These are phyloP conservation scores for Mionectes olivaceus DNA, from an alignment of 2,797 vertebrate genomes.

Conservation along the genomic window DNA sequence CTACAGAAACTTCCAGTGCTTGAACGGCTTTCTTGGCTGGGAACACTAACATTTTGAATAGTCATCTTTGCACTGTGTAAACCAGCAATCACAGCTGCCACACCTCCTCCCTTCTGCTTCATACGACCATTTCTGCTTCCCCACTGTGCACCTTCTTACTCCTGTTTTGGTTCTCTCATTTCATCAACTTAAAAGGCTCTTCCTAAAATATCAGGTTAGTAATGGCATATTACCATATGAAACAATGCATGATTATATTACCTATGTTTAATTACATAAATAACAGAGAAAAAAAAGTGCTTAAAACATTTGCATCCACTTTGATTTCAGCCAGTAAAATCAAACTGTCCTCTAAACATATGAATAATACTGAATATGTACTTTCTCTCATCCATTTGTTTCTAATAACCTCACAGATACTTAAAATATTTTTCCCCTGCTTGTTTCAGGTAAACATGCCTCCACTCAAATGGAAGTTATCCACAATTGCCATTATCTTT, in stretches of 20 bases:
- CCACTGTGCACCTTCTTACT: conserved; percentile 28
- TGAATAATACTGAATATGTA: conserved; percentile 76
- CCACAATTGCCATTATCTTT: background rate
- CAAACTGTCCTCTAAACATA: conserved; percentile 65
- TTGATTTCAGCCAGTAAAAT: conserved; percentile 78
- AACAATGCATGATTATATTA: conserved; percentile 49
- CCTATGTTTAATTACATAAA: conserved; percentile 67
- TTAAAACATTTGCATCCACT: conserved; percentile 68
- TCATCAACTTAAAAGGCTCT: conserved; percentile 29
- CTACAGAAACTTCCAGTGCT: background rate
- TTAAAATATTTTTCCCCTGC: background rate
- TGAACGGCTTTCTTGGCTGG: background rate
- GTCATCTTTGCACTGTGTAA: background rate
- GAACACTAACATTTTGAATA: background rate
- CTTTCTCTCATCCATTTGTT: conserved; percentile 20
- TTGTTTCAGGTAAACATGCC: background rate
- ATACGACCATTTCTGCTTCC: background rate
- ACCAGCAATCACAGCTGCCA: conserved; percentile 13
- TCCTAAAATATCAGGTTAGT: conserved; percentile 41
- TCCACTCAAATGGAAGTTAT: background rate
- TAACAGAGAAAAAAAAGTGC: conserved; percentile 75
- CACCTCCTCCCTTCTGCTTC: background rate
- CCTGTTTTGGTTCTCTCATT: conserved; percentile 26
- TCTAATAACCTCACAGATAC: conserved; percentile 16
- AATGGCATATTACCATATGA: conserved; percentile 14